Evolutionary conservation across 2,113 vertebrate species (phyloP).

Genomic region (Sinocyclocheilus anophthalmus): DNA sequence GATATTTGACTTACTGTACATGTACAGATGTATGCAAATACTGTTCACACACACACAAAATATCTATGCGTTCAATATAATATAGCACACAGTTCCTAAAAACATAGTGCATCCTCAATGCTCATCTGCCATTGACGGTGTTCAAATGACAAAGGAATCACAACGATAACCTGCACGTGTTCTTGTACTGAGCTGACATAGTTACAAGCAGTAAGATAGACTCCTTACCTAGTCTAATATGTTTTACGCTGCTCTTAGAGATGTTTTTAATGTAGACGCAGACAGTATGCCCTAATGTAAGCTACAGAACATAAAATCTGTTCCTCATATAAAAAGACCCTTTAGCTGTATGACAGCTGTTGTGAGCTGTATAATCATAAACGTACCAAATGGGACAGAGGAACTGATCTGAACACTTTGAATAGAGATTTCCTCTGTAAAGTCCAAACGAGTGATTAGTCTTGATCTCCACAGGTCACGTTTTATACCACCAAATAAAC

Average conservation of each 20-base stretch:
- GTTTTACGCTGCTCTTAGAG: constrained; percentile 5
- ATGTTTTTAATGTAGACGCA: constrained; percentile 36
- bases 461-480: not conserved
- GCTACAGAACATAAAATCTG: not conserved
- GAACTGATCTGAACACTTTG: not conserved
- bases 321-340: constrained; percentile 25
- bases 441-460: not conserved
- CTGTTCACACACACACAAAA: constrained; percentile 45
- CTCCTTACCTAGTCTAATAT: constrained; percentile 37
- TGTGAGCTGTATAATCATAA: not conserved
- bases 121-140: constrained; percentile 23
- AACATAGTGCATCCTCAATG: constrained; percentile 42
- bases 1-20: constrained; percentile 81
- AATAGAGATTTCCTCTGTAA: not conserved
- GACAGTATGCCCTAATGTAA: constrained; percentile 14
- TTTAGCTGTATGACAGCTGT: not conserved
- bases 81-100: constrained; percentile 54
- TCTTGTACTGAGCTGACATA: constrained; percentile 33
- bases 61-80: constrained; percentile 48
- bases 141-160: constrained; percentile 5
- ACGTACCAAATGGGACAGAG: constrained; percentile 7
- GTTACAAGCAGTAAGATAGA: constrained; percentile 49
- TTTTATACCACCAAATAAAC: not conserved
- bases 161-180: constrained; percentile 24
- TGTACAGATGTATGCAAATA: constrained; percentile 83